Percentiles rank a stretch among this genome's conserved stretches.
Conservation (phyloP, 1,140 invertebrate species). For the Galendromus occidentalis region DNA sequence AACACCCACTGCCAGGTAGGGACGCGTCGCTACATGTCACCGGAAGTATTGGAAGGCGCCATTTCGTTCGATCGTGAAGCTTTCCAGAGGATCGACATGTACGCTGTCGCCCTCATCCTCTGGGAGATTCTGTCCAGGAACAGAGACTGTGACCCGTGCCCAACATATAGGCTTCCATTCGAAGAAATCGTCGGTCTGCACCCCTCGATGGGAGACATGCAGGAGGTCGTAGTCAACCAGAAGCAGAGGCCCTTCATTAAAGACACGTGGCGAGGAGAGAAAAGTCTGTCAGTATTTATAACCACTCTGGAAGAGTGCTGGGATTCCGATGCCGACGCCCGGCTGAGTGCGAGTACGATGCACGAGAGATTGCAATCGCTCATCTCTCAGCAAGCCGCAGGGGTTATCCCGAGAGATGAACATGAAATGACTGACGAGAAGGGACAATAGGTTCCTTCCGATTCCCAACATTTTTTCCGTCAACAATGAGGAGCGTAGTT, state of each 20-base stretch:
- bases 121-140: conserved; percentile 76
- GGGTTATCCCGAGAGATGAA: no score
- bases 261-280: conserved; percentile 60
- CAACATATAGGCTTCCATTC: conserved; percentile 75
- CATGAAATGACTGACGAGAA: no score
- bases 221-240: conserved; percentile 76
- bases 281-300: conserved; percentile 19
- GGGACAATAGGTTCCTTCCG: no score
- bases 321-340: conserved; percentile 91
- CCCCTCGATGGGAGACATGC: conserved; percentile 90
- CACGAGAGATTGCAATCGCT: conserved; percentile 42
- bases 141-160: conserved; percentile 30
- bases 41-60: conserved; percentile 89
- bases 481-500: no score
- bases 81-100: conserved; percentile 92
- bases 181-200: conserved; percentile 84
- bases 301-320: conserved; percentile 79
- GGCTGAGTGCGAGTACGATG: conserved; percentile 81
- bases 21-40: conserved; percentile 60
- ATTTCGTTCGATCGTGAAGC: conserved; percentile 90
- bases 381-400: no score
- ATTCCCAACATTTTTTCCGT: no score
- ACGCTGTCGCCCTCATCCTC: conserved; percentile 82
- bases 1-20: conserved; percentile 62
- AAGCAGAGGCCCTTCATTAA: conserved; percentile 67